Evolutionary conservation across 2,888 invertebrate genomes (phyloP).

Genomic region (Listrodromus nycthemerus): DNA sequence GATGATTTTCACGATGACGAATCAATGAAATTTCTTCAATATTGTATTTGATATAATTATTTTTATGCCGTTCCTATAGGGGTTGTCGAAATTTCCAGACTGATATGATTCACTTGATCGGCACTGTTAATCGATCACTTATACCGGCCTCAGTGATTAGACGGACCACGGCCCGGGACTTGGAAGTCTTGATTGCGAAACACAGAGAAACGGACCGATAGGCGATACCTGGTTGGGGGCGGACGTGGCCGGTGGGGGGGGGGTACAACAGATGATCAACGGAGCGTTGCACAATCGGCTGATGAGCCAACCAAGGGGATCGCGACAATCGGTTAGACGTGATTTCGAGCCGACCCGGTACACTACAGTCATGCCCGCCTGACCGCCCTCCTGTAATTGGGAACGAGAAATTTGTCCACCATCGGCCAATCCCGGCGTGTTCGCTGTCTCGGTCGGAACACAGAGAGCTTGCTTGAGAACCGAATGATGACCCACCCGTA

Average conservation of each 20-base stretch:
- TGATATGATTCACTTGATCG: conserved; percentile 30
- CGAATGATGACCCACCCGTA: conserved; percentile 65
- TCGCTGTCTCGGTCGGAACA: conserved; percentile 50
- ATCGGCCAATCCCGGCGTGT: conserved; percentile 46
- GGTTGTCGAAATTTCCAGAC: neutral
- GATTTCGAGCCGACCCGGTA: conserved; percentile 62
- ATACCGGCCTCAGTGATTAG: conserved; percentile 54
- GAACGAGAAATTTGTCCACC: conserved; percentile 47
- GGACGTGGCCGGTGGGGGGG: neutral
- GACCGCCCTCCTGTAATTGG: conserved; percentile 65
- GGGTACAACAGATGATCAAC: conserved; percentile 39
- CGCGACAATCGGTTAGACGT: conserved; percentile 65
- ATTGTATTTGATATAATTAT: neutral
- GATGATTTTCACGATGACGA: neutral
- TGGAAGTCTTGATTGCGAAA: conserved; percentile 59
- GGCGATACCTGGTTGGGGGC: conserved; percentile 1
- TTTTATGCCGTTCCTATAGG: neutral
- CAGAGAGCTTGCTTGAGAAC: conserved; percentile 58
- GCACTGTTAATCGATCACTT: conserved; percentile 27
- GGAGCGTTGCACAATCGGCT: conserved; percentile 58
- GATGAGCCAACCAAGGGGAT: conserved; percentile 63
- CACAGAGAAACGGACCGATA: conserved; percentile 20
- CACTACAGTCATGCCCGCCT: conserved; percentile 49
- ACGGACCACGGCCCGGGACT: conserved; percentile 5
- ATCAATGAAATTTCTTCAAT: neutral